A percentile compares a stretch with the other conserved stretches of the same genome.
phyloP scores from a whole-genome alignment of 2,113 vertebrate species.

The Climacteris rufus region DNA sequence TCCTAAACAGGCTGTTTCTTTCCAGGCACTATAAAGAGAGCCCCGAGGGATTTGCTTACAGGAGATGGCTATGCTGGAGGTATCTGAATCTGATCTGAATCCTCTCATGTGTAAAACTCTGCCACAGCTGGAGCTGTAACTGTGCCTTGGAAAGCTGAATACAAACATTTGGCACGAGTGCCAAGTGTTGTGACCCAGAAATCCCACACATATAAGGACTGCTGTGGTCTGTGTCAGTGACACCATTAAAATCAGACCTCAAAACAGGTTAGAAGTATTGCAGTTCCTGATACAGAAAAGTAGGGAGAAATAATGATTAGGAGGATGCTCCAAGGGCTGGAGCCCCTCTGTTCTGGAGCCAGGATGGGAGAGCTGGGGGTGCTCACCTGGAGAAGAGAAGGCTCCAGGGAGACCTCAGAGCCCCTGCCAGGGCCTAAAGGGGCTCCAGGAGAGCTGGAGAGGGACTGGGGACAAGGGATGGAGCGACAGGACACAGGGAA shows the following conservation, averaged over 20 bases:
- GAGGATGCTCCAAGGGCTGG: neutral
- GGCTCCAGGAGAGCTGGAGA: neutral
- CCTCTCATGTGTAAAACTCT: neutral
- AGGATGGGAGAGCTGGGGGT: neutral
- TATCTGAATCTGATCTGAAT: neutral
- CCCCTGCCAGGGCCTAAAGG: fast-evolving
- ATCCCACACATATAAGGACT: neutral
- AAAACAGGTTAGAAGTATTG: neutral
- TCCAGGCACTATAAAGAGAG: neutral
- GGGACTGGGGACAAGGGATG: neutral
- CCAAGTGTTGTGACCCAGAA: neutral
- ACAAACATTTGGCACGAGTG: neutral
- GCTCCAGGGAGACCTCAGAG: neutral
- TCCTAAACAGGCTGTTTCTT: neutral
- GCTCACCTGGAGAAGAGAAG: neutral
- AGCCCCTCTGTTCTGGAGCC: neutral
- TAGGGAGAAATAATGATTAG: neutral
- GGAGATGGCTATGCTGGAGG: neutral
- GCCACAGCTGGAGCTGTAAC: neutral
- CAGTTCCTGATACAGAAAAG: neutral
- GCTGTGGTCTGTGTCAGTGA: neutral
- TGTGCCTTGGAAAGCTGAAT: neutral
- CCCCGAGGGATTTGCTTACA: neutral
- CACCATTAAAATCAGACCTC: neutral
- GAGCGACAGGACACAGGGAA: neutral